Evolutionary conservation across 2,888 invertebrate species (phyloP).

Genomic region (Oxytorus armatus): DNA sequence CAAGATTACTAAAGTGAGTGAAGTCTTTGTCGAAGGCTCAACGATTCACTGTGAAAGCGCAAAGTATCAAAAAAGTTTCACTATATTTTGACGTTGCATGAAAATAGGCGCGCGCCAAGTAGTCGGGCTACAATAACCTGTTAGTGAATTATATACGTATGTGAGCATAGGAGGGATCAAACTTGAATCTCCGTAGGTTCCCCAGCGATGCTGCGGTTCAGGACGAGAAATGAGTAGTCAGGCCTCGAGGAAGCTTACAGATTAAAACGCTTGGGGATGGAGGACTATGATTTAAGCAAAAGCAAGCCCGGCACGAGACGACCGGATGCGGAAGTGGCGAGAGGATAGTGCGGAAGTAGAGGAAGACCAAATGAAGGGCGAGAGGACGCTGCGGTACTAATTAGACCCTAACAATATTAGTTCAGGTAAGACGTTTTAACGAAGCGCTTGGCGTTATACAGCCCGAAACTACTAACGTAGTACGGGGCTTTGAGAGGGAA

Average conservation of each 20-base stretch:
- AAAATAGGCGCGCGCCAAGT: no score
- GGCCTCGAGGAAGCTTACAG: not conserved
- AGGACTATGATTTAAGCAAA: constrained; percentile 14
- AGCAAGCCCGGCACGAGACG: not conserved
- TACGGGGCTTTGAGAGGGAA: constrained; percentile 44
- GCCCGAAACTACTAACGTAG: constrained; percentile 48
- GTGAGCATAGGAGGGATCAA: not conserved
- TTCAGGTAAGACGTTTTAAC: constrained; percentile 75
- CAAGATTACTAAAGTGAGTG: no score
- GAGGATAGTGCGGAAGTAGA: constrained; percentile 26
- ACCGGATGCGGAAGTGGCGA: constrained; percentile 16
- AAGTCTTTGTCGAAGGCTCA: no score
- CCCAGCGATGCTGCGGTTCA: not conserved
- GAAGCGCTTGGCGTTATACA: constrained; percentile 46
- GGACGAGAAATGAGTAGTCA: not conserved
- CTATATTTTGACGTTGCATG: no score
- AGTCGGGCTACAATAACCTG: no score
- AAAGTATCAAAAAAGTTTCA: no score
- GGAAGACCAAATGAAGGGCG: constrained; percentile 20
- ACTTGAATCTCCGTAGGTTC: not conserved
- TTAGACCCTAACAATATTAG: constrained; percentile 80
- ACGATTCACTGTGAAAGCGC: no score
- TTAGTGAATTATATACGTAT: no score
- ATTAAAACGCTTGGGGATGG: not conserved
- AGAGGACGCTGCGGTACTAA: constrained; percentile 73